A percentile compares a stretch with the other conserved stretches of the same genome.
Evolutionary conservation across 2,888 invertebrate species (phyloP).

Genomic region (Hemicrepidius hirtus): DNA sequence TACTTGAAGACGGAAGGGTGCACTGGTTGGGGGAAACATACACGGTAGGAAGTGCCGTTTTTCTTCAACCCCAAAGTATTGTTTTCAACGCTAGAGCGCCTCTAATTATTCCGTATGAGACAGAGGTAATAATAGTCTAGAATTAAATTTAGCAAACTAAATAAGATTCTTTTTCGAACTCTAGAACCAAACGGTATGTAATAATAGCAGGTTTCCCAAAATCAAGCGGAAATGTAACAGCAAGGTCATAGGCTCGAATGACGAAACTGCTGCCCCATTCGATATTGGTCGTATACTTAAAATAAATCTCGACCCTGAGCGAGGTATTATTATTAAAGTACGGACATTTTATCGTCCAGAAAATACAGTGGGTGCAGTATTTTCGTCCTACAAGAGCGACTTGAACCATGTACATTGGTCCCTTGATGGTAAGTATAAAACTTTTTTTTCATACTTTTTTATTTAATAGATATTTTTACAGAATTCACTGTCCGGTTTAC

Average conservation of each 20-base stretch:
- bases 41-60: slow-evolving; percentile 81
- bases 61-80: slow-evolving; percentile 79
- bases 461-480: too few species aligned
- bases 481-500: too few species aligned
- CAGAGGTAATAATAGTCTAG: background rate
- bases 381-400: slow-evolving; percentile 77
- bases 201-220: slow-evolving; percentile 85
- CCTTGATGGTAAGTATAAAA: slow-evolving; percentile 78
- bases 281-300: slow-evolving; percentile 81
- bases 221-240: slow-evolving; percentile 83
- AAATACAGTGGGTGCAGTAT: slow-evolving; percentile 78
- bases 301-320: slow-evolving; percentile 74
- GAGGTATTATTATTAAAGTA: slow-evolving; percentile 78
- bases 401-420: slow-evolving; percentile 87
- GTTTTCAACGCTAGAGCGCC: too few species aligned
- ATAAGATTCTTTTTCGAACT: slow-evolving; percentile 69
- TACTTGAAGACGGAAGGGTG: slow-evolving; percentile 73
- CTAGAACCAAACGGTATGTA: slow-evolving; percentile 61
- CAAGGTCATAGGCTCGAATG: slow-evolving; percentile 80
- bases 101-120: background rate
- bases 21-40: slow-evolving; percentile 78
- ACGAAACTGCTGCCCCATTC: slow-evolving; percentile 86
- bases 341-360: slow-evolving; percentile 85
- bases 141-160: background rate
- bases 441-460: too few species aligned